A percentile compares a stretch with the other conserved stretches of the same genome.
These are phyloP conservation scores for Gadus macrocephalus DNA, from an alignment of 2,113 vertebrate species.

Conservation along the genomic window DNA sequence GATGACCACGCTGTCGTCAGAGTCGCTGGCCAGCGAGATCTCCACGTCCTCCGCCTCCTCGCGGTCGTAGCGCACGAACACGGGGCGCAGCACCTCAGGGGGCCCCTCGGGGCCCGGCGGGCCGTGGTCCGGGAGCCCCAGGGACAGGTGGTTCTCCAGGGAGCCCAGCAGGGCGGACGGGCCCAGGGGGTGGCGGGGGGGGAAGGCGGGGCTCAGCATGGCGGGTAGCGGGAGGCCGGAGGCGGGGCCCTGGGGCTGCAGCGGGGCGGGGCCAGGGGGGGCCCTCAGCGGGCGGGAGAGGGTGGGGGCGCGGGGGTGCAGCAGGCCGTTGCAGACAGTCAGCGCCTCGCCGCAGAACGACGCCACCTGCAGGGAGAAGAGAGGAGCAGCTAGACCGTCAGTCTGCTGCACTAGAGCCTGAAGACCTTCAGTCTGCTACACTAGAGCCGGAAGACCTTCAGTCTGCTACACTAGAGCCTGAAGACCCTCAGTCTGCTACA, in stretches of 20 bases:
- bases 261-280: constrained; percentile 45
- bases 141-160: constrained; percentile 72
- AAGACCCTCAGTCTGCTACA: no score
- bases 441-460: no score
- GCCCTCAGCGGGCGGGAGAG: constrained; percentile 72
- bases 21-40: constrained; percentile 87
- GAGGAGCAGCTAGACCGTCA: not conserved
- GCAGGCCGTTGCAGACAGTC: constrained; percentile 77
- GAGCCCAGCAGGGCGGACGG: constrained; percentile 61
- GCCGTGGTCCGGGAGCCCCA: constrained; percentile 63
- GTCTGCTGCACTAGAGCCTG: not conserved
- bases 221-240: constrained; percentile 59
- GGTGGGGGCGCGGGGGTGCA: constrained; percentile 81
- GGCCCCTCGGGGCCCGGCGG: constrained; percentile 61
- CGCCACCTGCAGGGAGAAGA: constrained; percentile 72
- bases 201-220: constrained; percentile 59
- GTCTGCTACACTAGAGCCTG: no score
- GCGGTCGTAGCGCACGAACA: constrained; percentile 86
- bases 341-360: constrained; percentile 82
- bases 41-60: constrained; percentile 85
- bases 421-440: not conserved
- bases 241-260: constrained; percentile 57
- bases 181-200: constrained; percentile 62
- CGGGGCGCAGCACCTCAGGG: constrained; percentile 71
- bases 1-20: constrained; percentile 87